A percentile compares a stretch with the other conserved stretches of the same genome.
phyloP scores from a whole-genome alignment of 2,888 invertebrate genomes.

The Parelbella ahira region DNA sequence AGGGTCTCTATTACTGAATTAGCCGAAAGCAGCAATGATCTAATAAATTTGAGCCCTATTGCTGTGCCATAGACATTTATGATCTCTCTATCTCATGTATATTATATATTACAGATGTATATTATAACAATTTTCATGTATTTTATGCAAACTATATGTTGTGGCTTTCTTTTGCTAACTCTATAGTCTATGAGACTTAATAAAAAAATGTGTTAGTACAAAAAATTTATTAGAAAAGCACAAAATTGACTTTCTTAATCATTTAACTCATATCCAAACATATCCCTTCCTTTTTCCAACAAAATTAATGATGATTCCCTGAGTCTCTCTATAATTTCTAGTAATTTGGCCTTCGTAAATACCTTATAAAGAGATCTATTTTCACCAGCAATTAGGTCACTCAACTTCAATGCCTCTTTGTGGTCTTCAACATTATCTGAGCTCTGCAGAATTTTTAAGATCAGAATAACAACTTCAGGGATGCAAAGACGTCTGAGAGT shows the following conservation, averaged over 20 bases:
- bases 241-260: slow-evolving; percentile 28
- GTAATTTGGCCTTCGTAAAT: slow-evolving; percentile 87
- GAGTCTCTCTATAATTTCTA: slow-evolving; percentile 87
- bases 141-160: no score
- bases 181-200: slow-evolving; percentile 29
- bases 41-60: slow-evolving; percentile 90
- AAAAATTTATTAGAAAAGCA: slow-evolving; percentile 45
- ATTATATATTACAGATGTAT: no score
- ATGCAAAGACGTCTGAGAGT: slow-evolving; percentile 90
- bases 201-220: slow-evolving; percentile 45
- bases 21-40: slow-evolving; percentile 95
- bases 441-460: slow-evolving; percentile 89
- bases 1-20: slow-evolving; percentile 96
- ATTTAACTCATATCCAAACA: slow-evolving; percentile 86
- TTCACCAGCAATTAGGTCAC: slow-evolving; percentile 90
- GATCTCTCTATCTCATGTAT: slow-evolving; percentile 15
- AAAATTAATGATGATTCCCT: slow-evolving; percentile 88
- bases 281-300: slow-evolving; percentile 89
- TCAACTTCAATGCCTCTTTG: slow-evolving; percentile 83
- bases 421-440: slow-evolving; percentile 89
- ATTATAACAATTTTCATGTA: no score
- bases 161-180: no score
- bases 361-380: slow-evolving; percentile 90
- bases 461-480: slow-evolving; percentile 89
- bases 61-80: slow-evolving; percentile 39